Evolutionary conservation across 2,113 vertebrate genomes (phyloP), one percentile per base, ranked within the genome.

Genomic region (Percopsis transmontana): DNA sequence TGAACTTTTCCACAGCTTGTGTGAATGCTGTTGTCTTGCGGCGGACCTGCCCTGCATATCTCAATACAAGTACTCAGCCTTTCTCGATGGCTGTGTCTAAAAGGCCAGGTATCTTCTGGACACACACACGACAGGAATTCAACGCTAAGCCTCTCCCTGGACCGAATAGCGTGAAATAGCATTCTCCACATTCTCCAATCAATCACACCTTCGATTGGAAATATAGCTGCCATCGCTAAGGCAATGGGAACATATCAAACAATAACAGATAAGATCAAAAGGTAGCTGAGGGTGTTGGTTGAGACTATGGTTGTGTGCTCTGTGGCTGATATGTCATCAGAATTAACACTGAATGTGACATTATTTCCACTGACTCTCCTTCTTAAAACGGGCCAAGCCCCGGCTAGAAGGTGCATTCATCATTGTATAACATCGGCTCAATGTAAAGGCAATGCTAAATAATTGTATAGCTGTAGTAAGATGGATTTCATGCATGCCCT

Each of bases 41-140:
- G 47, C 63, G 60, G 64, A 78, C 70, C 53, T 51, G 27, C 47
- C 53, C 51, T 23, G 44, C n/a, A 72, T 61, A 81, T n/a, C n/a
- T n/a, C 76, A 65, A 77, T 15, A 19, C 10, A 68, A 38, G 56
- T 44, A 33, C 64, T 54, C 66, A 68, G 57, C 82, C 81, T 57
- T 47, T 40, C 53, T 53, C 44, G 58, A 76, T 41, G 40, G 55
- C 47, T 47, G 48, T 19, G 5, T 40, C 10, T 21, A 33, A 13
- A 50, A 50, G 64, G 68, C 51, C 64, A 50, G 62, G 62, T 50
- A 83, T 71, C 81, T 85, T 83, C 61, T 81, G 73, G 77, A 80
- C 82, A 76, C 74, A 83, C 84, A 82, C 87, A 58, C 77, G 40
- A 77, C 44, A 85, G 66, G 75, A 86, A 89, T 81, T 80, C 56